A percentile compares a stretch with the other conserved stretches of the same genome.
Evolutionary conservation across 2,888 invertebrate species (phyloP).

Genomic region (Sinelater perroti): DNA sequence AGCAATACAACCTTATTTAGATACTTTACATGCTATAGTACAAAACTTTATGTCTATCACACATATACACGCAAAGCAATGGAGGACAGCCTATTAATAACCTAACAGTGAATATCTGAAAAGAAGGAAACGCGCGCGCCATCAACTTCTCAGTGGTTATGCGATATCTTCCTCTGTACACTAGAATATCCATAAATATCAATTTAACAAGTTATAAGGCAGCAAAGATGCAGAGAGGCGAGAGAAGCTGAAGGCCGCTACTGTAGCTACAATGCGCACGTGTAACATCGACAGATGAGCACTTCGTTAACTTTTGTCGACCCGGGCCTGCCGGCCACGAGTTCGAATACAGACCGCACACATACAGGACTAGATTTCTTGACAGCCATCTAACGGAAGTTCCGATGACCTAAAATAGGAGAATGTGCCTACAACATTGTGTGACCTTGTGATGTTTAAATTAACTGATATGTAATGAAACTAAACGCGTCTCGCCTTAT

Average conservation of each 20-base stretch:
- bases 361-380: conserved; percentile 59
- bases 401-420: conserved; percentile 37
- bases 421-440: conserved; percentile 11
- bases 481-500: not conserved
- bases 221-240: conserved; percentile 24
- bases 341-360: conserved; percentile 43
- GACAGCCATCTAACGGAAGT: conserved; percentile 53
- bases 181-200: conserved; percentile 23
- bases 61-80: conserved; percentile 60
- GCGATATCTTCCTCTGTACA: conserved; percentile 22
- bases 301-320: conserved; percentile 6
- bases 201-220: conserved; percentile 31
- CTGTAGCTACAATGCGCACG: not conserved
- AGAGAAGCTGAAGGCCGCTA: conserved; percentile 22
- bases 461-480: conserved; percentile 13
- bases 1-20: conserved; percentile 62
- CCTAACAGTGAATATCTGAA: conserved; percentile 29
- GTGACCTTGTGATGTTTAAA: conserved; percentile 19
- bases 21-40: conserved; percentile 69
- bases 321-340: conserved; percentile 1
- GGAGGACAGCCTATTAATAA: conserved; percentile 50
- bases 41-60: conserved; percentile 63
- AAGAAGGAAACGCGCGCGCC: conserved; percentile 7
- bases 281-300: conserved; percentile 22
- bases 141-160: conserved; percentile 24